phyloP scores from a whole-genome alignment of 2,113 vertebrate species.

The Myotis lucifugus region DNA sequence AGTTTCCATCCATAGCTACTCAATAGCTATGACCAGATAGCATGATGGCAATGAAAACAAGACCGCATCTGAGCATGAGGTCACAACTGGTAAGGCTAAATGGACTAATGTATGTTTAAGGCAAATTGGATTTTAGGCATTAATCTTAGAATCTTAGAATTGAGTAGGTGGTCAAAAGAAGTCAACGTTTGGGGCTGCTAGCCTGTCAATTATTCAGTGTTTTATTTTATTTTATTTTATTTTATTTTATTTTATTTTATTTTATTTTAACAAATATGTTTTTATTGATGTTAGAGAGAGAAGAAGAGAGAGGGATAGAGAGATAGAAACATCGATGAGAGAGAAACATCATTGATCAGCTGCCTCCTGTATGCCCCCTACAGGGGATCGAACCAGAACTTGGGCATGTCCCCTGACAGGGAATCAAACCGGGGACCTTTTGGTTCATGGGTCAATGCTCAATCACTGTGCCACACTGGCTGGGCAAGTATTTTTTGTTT shows the following conservation, averaged over 20 bases:
- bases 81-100: neutral
- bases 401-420: neutral
- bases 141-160: neutral
- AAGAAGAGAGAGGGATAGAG: neutral
- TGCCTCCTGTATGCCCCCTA: neutral
- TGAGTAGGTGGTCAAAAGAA: neutral
- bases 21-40: neutral
- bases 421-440: neutral
- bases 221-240: neutral
- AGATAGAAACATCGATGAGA: neutral
- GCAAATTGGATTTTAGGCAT: neutral
- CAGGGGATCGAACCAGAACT: neutral
- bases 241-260: neutral
- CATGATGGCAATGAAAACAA: neutral
- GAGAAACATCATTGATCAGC: neutral
- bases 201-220: neutral
- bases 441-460: no score
- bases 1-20: neutral
- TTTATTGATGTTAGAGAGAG: neutral
- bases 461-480: neutral
- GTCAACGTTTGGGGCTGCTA: neutral
- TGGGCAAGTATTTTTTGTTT: neutral
- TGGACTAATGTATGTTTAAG: neutral
- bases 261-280: no score
- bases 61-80: neutral